Evolutionary conservation across 1,140 invertebrate species (phyloP).

Genomic region (Vollenhovia emeryi): DNA sequence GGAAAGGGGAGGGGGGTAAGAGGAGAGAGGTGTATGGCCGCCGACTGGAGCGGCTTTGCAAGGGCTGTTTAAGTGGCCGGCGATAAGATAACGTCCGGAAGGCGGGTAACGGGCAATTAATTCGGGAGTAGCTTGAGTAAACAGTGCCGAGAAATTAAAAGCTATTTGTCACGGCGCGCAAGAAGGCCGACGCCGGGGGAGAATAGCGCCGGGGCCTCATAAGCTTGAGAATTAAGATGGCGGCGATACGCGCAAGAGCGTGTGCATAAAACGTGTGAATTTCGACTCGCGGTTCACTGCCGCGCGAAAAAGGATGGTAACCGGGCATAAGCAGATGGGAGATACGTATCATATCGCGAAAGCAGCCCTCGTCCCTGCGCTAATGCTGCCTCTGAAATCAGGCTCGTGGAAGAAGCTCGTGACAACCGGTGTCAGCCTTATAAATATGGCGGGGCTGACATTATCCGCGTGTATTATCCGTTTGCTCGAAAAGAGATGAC

Average conservation of each 20-base stretch:
- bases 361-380: background rate
- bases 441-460: background rate
- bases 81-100: constrained; percentile 84
- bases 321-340: constrained; percentile 14
- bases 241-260: constrained; percentile 77
- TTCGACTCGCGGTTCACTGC: constrained; percentile 38
- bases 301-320: constrained; percentile 34
- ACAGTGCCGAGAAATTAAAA: constrained; percentile 85
- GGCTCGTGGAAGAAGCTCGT: background rate
- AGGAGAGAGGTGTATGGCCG: background rate
- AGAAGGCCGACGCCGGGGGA: constrained; percentile 57
- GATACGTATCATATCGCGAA: constrained; percentile 11
- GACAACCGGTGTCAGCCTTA: background rate
- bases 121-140: constrained; percentile 83
- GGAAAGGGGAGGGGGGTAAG: too few relatives aligned
- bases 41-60: constrained; percentile 55
- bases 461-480: background rate
- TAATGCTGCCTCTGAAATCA: background rate
- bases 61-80: constrained; percentile 82
- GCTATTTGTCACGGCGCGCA: constrained; percentile 83
- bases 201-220: constrained; percentile 12
- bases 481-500: background rate
- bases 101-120: constrained; percentile 82
- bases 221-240: constrained; percentile 82
- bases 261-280: constrained; percentile 53